These are phyloP conservation scores for Hypanus sabinus DNA, from an alignment of 2,113 vertebrate genomes.

Conservation along the genomic window DNA sequence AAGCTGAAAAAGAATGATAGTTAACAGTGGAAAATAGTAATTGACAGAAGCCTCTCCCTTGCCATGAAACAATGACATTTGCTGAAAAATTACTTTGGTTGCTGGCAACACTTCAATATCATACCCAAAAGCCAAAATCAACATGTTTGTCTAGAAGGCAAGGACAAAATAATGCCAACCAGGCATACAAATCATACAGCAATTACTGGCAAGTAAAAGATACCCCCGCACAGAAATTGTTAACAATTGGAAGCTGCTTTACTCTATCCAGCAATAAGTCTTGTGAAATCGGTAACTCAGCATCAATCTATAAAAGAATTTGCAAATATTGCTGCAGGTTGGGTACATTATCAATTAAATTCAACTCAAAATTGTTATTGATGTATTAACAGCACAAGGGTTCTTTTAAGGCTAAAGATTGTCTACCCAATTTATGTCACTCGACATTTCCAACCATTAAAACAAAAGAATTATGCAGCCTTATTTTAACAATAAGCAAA, in stretches of 20 bases:
- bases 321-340: not conserved
- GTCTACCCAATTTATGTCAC: not conserved
- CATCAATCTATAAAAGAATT: not conserved
- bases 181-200: not conserved
- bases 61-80: not conserved
- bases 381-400: not conserved
- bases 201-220: not conserved
- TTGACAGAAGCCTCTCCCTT: not conserved
- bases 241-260: not conserved
- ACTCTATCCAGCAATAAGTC: not conserved
- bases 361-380: not conserved
- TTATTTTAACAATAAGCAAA: not conserved
- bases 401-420: not conserved
- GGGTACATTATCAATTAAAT: not conserved
- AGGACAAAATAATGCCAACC: not conserved
- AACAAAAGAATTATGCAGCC: not conserved
- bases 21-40: not conserved
- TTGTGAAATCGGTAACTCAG: not conserved
- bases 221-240: not conserved
- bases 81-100: not conserved
- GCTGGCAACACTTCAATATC: not conserved
- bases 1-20: not conserved
- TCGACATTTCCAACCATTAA: not conserved
- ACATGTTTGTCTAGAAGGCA: not conserved
- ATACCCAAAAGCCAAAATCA: not conserved